Percentiles rank a stretch among this genome's conserved stretches.
phyloP scores from a whole-genome alignment of 2,113 vertebrate genomes.

The Pelmatolapia mariae region DNA sequence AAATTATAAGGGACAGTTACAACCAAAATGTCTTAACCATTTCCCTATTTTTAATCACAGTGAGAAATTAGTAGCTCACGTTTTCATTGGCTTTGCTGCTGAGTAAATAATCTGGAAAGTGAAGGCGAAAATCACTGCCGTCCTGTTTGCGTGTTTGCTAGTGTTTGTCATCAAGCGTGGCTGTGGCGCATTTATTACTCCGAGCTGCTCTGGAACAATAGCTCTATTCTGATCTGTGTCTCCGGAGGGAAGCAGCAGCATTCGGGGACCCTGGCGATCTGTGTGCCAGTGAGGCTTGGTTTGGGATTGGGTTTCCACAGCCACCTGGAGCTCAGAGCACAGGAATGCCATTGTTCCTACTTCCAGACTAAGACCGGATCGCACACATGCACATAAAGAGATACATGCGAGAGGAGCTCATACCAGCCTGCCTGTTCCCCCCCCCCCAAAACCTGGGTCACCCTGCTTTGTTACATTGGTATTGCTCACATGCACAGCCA shows the following conservation, averaged over 20 bases:
- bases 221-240: constrained; percentile 65
- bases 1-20: background rate
- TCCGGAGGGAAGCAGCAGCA: constrained; percentile 66
- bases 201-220: constrained; percentile 63
- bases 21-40: background rate
- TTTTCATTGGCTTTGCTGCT: background rate
- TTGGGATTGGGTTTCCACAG: constrained; percentile 74
- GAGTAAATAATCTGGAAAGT: background rate
- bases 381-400: constrained; percentile 25
- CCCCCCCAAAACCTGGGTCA: background rate
- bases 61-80: background rate
- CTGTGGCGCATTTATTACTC: constrained; percentile 48
- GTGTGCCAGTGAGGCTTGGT: constrained; percentile 66
- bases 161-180: constrained; percentile 26
- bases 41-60: background rate
- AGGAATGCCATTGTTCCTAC: constrained; percentile 75
- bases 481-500: background rate
- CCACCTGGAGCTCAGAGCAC: constrained; percentile 75
- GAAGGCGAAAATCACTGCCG: background rate
- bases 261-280: constrained; percentile 51
- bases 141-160: background rate
- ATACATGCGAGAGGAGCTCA: background rate
- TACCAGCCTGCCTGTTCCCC: background rate
- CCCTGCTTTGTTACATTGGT: background rate
- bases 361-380: constrained; percentile 55